Conservation (phyloP, 2,797 vertebrate genomes). For the Poecile montanus region DNA sequence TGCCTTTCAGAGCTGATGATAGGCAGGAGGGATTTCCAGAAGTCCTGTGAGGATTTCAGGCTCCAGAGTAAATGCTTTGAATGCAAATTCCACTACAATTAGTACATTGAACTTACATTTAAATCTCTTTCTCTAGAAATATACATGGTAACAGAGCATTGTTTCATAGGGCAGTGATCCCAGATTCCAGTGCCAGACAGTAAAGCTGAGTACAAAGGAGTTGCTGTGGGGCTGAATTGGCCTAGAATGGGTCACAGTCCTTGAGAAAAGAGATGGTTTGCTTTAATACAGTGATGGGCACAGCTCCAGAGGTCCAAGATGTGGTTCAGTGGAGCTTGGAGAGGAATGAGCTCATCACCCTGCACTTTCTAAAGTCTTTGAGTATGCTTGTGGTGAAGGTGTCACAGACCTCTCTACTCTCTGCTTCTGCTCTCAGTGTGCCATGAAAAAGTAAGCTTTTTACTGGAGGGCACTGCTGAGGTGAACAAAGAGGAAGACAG, state of each 20-base stretch:
- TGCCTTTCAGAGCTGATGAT: conserved; percentile 78
- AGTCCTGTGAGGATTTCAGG: conserved; percentile 82
- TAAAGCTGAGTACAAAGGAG: background rate
- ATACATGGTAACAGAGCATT: background rate
- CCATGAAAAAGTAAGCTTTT: background rate
- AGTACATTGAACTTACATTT: conserved; percentile 63
- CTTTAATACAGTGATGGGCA: background rate
- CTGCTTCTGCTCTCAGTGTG: background rate
- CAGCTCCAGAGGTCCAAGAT: background rate
- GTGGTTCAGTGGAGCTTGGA: conserved; percentile 4
- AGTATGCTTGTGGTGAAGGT: background rate
- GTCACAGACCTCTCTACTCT: background rate
- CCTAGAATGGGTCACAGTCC: background rate
- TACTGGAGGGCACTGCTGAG: background rate
- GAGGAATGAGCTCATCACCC: background rate
- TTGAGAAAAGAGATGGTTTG: background rate
- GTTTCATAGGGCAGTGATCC: background rate
- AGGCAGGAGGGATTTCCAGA: conserved; percentile 78
- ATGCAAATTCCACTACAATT: conserved; percentile 85
- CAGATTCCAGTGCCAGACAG: background rate
- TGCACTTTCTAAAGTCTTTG: background rate
- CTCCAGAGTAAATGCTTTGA: conserved; percentile 83
- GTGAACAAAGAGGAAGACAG: background rate
- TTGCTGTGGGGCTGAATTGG: background rate
- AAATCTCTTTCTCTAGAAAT: conserved; percentile 56